Percentiles rank a stretch among this genome's conserved stretches.
Conservation (phyloP, 2,888 invertebrate genomes). For the Plagodis dolabraria region DNA sequence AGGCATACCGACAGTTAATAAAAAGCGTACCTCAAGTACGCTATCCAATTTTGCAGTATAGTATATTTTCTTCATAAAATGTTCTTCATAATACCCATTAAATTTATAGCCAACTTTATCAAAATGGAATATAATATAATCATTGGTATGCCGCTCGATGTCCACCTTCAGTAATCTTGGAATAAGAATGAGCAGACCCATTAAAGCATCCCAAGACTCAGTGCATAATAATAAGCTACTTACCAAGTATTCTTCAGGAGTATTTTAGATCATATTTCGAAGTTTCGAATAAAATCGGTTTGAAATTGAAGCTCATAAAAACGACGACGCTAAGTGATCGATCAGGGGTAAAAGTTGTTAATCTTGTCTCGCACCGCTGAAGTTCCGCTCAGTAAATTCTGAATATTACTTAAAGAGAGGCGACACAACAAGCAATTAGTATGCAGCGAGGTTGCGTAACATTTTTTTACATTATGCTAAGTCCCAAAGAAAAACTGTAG, state of each 20-base stretch:
- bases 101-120: conserved; percentile 32
- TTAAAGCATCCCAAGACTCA: conserved; percentile 70
- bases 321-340: conserved; percentile 73
- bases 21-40: no score
- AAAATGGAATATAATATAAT: conserved; percentile 40
- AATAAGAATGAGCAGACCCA: conserved; percentile 75
- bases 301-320: conserved; percentile 66
- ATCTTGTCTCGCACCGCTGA: conserved; percentile 70
- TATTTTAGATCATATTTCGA: conserved; percentile 52
- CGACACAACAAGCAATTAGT: conserved; percentile 83
- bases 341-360: conserved; percentile 78
- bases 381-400: conserved; percentile 70
- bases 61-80: not conserved
- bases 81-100: conserved; percentile 17
- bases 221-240: conserved; percentile 67
- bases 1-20: no score
- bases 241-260: conserved; percentile 41
- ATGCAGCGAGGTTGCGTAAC: conserved; percentile 76
- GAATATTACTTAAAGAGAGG: conserved; percentile 66
- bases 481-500: conserved; percentile 77
- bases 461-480: conserved; percentile 84
- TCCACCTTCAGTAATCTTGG: conserved; percentile 63
- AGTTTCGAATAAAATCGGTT: conserved; percentile 56
- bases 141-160: conserved; percentile 65
- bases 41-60: no score